Conservation (phyloP, 2,113 vertebrate species). For the Tenrec ecaudatus region DNA sequence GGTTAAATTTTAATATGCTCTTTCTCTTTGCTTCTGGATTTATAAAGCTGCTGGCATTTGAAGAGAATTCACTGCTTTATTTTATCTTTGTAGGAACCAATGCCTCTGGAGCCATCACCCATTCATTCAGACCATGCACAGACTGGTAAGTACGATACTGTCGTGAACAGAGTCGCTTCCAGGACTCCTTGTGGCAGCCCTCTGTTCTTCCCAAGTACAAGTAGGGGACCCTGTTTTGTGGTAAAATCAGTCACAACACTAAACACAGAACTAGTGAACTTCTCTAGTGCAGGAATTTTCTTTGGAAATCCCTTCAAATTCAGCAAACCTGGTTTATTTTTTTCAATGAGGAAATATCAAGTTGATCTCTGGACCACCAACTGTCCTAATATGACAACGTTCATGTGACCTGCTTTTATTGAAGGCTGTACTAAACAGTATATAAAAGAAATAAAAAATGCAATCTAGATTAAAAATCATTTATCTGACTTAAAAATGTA, state of each 20-base stretch:
- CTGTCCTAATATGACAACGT: background rate
- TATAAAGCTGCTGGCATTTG: slow-evolving; percentile 43
- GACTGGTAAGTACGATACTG: slow-evolving; percentile 87
- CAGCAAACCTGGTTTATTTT: slow-evolving; percentile 42
- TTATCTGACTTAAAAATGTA: background rate
- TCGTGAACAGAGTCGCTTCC: background rate
- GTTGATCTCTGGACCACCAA: background rate
- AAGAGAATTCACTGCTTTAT: slow-evolving; percentile 6
- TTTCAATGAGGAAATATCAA: background rate
- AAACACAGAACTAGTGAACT: slow-evolving; percentile 29
- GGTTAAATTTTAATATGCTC: slow-evolving; percentile 36
- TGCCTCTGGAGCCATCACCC: slow-evolving; percentile 88
- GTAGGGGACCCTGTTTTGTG: slow-evolving; percentile 18
- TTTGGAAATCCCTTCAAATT: slow-evolving; percentile 45
- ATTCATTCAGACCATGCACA: slow-evolving; percentile 90
- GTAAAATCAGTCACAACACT: slow-evolving; percentile 4
- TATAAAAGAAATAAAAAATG: background rate
- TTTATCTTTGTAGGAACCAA: slow-evolving; percentile 89
- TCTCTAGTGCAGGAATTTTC: slow-evolving; percentile 30
- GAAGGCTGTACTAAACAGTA: slow-evolving; percentile 23
- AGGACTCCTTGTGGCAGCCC: background rate
- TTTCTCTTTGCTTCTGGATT: background rate
- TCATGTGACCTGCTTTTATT: slow-evolving; percentile 37
- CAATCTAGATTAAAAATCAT: background rate
- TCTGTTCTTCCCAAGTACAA: slow-evolving; percentile 28